These are phyloP conservation scores for Sardina pilchardus DNA, from an alignment of 2,113 vertebrate genomes.

Conservation along the genomic window DNA sequence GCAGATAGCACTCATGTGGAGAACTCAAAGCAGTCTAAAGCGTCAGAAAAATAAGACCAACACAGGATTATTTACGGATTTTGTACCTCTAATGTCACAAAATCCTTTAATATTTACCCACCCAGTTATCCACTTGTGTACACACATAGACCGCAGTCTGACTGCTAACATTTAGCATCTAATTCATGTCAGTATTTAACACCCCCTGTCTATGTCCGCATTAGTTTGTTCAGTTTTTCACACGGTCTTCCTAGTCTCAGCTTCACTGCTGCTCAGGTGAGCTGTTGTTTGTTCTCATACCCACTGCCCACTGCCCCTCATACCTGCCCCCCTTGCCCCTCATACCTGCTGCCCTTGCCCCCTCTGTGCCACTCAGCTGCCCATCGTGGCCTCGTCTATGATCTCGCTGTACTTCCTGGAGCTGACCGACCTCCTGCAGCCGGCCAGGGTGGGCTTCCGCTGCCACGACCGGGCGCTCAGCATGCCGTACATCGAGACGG, in stretches of 20 bases:
- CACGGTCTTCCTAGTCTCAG: neutral
- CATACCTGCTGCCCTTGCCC: neutral
- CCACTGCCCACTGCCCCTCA: too few relatives aligned
- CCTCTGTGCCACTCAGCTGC: constrained; percentile 72
- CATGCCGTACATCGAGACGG: constrained; percentile 94
- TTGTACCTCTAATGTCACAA: neutral
- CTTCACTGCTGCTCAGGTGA: neutral
- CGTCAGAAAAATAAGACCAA: neutral
- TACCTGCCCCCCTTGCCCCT: neutral
- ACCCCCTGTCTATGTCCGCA: neutral
- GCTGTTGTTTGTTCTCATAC: neutral
- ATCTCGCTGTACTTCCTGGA: constrained; percentile 96
- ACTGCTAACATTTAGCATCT: neutral
- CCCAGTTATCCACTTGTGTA: neutral
- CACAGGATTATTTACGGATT: neutral
- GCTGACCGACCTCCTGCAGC: constrained; percentile 90
- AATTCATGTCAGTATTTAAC: neutral
- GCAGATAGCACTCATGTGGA: neutral
- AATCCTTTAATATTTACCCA: neutral
- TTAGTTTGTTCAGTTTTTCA: neutral
- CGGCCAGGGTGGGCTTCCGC: constrained; percentile 89
- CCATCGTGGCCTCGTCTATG: constrained; percentile 91
- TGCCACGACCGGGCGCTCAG: constrained; percentile 90
- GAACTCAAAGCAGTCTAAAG: neutral
- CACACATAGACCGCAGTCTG: too few relatives aligned